phyloP scores from a whole-genome alignment of 23 tunicate genomes.

The Halocynthia roretzi region DNA sequence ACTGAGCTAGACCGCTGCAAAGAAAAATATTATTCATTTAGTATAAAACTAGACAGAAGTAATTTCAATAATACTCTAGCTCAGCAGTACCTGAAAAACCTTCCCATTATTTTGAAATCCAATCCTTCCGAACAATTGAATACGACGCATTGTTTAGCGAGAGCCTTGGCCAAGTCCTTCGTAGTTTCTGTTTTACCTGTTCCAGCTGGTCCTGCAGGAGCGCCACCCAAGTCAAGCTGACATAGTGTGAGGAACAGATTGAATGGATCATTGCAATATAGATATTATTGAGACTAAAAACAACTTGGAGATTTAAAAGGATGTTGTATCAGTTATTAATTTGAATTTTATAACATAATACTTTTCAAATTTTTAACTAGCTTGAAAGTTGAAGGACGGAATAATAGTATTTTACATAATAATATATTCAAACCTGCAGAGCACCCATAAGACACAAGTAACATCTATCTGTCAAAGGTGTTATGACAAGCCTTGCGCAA shows the following conservation, averaged over 20 bases:
- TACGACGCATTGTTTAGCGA: slow-evolving; percentile 98
- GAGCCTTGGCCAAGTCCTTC: slow-evolving; percentile 98
- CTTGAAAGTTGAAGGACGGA: too few relatives aligned
- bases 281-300: background rate
- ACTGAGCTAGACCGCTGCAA: slow-evolving; percentile 92
- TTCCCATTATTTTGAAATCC: slow-evolving; percentile 98
- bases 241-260: background rate
- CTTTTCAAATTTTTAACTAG: too few relatives aligned
- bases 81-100: slow-evolving; percentile 77
- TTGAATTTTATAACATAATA: too few relatives aligned
- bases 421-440: slow-evolving; percentile 42
- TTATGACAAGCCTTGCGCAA: slow-evolving; percentile 92
- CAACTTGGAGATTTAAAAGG: too few relatives aligned
- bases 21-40: background rate
- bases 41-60: background rate
- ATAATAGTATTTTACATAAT: too few relatives aligned
- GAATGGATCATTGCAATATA: slow-evolving; percentile 1
- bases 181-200: slow-evolving; percentile 99
- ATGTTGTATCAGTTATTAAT: too few relatives aligned
- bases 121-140: slow-evolving; percentile 98
- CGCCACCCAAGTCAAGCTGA: slow-evolving; percentile 97
- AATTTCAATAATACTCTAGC: background rate
- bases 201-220: slow-evolving; percentile 99
- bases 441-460: slow-evolving; percentile 99
- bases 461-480: slow-evolving; percentile 97